Evolutionary conservation across 2,888 invertebrate genomes (phyloP).

Genomic region (Hydrotaea diabolus): DNA sequence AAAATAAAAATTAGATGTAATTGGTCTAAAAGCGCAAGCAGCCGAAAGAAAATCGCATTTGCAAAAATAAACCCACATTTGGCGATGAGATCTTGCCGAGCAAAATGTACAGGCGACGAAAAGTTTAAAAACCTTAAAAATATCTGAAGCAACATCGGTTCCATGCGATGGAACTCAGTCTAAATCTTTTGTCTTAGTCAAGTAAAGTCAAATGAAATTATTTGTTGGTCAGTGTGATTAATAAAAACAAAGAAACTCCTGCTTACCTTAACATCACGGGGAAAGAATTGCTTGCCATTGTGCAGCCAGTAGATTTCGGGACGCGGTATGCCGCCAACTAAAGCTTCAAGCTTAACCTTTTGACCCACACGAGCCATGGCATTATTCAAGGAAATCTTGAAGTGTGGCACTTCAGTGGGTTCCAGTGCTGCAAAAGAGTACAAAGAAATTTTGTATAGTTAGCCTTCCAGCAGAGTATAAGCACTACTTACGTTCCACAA

Average conservation of each 20-base stretch:
- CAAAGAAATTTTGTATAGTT: conserved; percentile 2
- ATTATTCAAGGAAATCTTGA: conserved; percentile 85
- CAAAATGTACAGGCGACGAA: too few relatives aligned
- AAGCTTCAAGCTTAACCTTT: conserved; percentile 87
- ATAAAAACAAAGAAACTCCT: neutral
- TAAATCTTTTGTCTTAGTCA: neutral
- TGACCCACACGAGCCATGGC: conserved; percentile 88
- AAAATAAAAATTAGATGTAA: too few relatives aligned
- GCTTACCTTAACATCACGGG: conserved; percentile 84
- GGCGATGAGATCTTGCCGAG: too few relatives aligned
- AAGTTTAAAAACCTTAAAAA: neutral
- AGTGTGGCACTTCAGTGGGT: conserved; percentile 84
- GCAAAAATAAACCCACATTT: too few relatives aligned
- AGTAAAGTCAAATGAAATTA: too few relatives aligned
- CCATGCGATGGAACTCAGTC: neutral
- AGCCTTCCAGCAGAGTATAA: neutral
- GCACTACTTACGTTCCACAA: conserved; percentile 85
- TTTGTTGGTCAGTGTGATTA: neutral
- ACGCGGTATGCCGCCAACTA: conserved; percentile 85
- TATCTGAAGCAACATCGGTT: neutral
- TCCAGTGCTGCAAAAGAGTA: conserved; percentile 81
- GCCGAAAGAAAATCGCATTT: too few relatives aligned
- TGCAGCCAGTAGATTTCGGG: conserved; percentile 86
- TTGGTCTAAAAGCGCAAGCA: too few relatives aligned
- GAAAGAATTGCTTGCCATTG: conserved; percentile 85